Evolutionary conservation across 2,888 invertebrate genomes (phyloP).

Genomic region (Nipponacmea schrenckii): DNA sequence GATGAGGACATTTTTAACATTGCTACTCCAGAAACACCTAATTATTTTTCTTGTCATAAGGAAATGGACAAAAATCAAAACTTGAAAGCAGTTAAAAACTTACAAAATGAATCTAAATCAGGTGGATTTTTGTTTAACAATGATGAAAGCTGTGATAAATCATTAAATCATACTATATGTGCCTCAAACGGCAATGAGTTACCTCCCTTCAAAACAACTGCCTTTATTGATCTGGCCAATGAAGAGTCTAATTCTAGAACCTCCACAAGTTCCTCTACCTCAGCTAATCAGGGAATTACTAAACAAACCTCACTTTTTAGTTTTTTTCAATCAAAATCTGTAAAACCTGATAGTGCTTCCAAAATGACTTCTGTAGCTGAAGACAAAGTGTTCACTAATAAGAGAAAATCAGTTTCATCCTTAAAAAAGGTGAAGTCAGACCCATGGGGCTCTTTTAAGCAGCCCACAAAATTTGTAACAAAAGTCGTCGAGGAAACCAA

Average conservation of each 20-base stretch:
- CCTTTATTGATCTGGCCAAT: background rate
- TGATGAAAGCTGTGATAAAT: background rate
- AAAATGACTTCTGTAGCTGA: no score
- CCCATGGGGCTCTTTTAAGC: constrained; percentile 7
- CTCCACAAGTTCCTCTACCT: background rate
- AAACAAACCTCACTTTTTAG: constrained; percentile 42
- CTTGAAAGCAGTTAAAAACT: background rate
- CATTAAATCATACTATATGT: background rate
- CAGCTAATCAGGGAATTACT: background rate
- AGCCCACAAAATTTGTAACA: no score
- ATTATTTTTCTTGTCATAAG: background rate
- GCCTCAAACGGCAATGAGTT: background rate
- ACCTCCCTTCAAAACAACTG: background rate
- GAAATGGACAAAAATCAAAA: background rate
- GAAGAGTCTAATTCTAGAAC: background rate
- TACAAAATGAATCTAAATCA: background rate
- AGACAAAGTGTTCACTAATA: no score
- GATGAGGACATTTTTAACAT: background rate
- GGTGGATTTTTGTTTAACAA: background rate
- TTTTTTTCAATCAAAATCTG: constrained; percentile 34
- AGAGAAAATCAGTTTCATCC: no score
- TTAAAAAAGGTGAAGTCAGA: background rate
- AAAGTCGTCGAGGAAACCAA: background rate
- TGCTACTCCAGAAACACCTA: constrained; percentile 8
- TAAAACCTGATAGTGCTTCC: background rate